Evolutionary conservation across 2,113 vertebrate genomes (phyloP).

Genomic region (Bufo gargarizans): DNA sequence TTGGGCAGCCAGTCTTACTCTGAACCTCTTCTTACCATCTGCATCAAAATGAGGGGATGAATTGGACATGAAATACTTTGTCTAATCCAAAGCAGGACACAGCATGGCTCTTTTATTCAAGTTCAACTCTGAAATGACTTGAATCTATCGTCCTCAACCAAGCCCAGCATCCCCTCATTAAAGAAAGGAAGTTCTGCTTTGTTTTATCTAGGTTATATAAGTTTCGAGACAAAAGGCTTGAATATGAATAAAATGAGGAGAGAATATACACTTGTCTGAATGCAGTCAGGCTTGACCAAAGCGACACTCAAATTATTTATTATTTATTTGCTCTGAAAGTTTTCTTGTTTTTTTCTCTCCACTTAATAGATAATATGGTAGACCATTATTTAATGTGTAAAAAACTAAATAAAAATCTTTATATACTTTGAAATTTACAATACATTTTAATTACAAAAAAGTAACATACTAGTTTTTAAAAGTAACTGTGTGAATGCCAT

Average conservation of each 20-base stretch:
- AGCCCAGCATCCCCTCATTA: slow-evolving; percentile 57
- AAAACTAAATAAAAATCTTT: too few relatives aligned
- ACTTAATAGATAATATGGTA: background rate
- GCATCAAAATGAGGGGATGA: slow-evolving; percentile 55
- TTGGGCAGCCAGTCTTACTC: slow-evolving; percentile 37
- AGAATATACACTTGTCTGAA: slow-evolving; percentile 54
- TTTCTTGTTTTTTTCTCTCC: background rate
- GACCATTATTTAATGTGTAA: background rate
- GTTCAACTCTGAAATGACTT: slow-evolving; percentile 59
- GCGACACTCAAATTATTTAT: slow-evolving; percentile 34
- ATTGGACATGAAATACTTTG: slow-evolving; percentile 58
- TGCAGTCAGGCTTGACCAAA: slow-evolving; percentile 38
- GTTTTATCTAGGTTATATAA: slow-evolving; percentile 57
- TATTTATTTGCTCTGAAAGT: slow-evolving; percentile 35
- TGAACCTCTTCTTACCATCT: slow-evolving; percentile 51
- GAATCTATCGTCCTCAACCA: slow-evolving; percentile 54
- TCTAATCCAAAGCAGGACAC: slow-evolving; percentile 55
- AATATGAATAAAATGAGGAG: slow-evolving; percentile 54
- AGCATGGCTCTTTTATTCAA: slow-evolving; percentile 55
- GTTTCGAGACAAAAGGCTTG: slow-evolving; percentile 47
- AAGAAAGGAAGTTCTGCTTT: slow-evolving; percentile 56
- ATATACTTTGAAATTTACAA: background rate
- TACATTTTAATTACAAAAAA: too few relatives aligned
- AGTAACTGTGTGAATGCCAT: too few relatives aligned
- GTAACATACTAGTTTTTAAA: too few relatives aligned